phyloP scores from a whole-genome alignment of 2,113 vertebrate genomes.

The Tragelaphus buxtoni region DNA sequence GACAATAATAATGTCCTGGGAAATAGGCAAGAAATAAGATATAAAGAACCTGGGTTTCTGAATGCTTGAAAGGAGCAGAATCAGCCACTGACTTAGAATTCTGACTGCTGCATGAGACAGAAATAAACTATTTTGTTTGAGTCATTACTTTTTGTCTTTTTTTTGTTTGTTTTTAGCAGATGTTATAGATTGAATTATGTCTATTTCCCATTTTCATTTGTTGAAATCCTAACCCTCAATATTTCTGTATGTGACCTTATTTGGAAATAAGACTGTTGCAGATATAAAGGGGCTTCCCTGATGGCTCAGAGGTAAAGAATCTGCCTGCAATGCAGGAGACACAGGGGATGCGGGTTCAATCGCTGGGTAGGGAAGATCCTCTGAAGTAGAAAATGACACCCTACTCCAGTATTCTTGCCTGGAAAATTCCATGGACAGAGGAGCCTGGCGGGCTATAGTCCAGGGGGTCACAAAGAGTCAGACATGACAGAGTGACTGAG shows the following conservation, averaged over 20 bases:
- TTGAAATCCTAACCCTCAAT: neutral
- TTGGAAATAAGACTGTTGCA: neutral
- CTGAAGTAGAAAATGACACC: neutral
- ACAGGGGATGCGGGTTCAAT: rapidly evolving
- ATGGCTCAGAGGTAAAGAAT: neutral
- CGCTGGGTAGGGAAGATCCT: neutral
- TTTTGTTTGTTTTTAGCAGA: neutral
- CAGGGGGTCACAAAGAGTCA: neutral
- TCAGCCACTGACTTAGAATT: neutral
- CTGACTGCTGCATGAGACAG: neutral
- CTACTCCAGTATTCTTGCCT: neutral
- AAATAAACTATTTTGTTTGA: neutral
- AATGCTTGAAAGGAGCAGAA: neutral
- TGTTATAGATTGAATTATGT: neutral
- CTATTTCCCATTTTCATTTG: neutral
- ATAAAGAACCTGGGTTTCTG: neutral
- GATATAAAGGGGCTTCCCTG: neutral
- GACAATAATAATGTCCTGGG: neutral
- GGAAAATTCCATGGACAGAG: neutral
- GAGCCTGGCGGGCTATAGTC: neutral
- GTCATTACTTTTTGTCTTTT: neutral
- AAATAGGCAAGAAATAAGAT: neutral
- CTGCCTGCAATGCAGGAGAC: neutral
- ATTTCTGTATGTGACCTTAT: neutral
- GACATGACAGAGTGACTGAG: neutral